Conservation (phyloP, 2,888 invertebrate genomes). For the Limnephilus marmoratus region DNA sequence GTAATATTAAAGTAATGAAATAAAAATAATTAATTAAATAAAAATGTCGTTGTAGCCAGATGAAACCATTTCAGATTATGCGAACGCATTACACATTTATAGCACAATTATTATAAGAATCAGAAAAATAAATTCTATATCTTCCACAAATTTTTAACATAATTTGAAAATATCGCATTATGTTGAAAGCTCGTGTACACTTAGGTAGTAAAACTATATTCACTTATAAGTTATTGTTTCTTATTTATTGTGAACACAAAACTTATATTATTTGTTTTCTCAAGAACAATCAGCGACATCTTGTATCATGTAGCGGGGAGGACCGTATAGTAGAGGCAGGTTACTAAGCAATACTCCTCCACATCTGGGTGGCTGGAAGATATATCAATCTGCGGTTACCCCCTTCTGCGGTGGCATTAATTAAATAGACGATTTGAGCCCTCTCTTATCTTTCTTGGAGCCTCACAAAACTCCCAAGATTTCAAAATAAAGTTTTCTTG, state of each 20-base stretch:
- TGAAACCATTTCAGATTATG: too few relatives aligned
- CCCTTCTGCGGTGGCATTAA: neutral
- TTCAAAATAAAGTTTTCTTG: neutral
- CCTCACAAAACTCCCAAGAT: neutral
- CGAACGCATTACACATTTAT: too few relatives aligned
- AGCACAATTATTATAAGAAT: too few relatives aligned
- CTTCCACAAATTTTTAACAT: too few relatives aligned
- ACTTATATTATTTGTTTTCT: neutral
- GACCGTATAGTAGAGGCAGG: neutral
- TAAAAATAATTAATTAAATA: too few relatives aligned
- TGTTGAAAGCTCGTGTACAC: too few relatives aligned
- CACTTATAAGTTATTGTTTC: neutral
- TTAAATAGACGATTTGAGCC: neutral
- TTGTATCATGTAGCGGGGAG: neutral
- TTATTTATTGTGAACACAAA: neutral
- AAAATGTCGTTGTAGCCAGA: too few relatives aligned
- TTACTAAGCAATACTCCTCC: neutral
- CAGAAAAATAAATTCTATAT: too few relatives aligned
- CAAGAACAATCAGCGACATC: neutral
- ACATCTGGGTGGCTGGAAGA: neutral
- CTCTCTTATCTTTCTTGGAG: neutral
- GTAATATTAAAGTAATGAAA: too few relatives aligned
- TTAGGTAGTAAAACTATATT: too few relatives aligned
- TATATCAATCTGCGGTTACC: neutral
- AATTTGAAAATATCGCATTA: too few relatives aligned